Conservation (phyloP, 2,797 vertebrate genomes). For the Vespertilio murinus region DNA sequence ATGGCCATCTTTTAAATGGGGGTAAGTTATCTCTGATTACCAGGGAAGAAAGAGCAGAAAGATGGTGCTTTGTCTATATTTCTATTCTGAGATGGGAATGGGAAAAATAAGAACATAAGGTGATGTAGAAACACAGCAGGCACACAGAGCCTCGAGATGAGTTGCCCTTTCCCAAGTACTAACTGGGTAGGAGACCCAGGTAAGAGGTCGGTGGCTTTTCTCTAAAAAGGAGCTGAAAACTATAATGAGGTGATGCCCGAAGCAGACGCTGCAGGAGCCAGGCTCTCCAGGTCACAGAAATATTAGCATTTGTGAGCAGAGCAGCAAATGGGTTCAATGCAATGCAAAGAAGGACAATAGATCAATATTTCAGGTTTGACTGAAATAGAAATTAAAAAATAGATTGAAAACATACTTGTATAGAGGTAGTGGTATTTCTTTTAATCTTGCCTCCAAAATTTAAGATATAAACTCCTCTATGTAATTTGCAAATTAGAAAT, state of each 20-base stretch:
- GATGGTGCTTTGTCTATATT: neutral
- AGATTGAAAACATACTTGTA: conserved; percentile 30
- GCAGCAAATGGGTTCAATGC: neutral
- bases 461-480: neutral
- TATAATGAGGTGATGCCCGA: neutral
- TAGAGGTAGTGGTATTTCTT: neutral
- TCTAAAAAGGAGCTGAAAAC: conserved; percentile 52
- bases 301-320: neutral
- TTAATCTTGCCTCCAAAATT: neutral
- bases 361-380: conserved; percentile 20
- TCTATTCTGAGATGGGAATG: conserved; percentile 24
- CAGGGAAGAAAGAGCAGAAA: neutral
- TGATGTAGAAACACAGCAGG: conserved; percentile 4
- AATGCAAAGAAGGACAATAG: neutral
- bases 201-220: conserved; percentile 25
- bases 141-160: neutral
- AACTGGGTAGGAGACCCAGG: neutral
- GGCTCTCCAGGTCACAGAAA: neutral
- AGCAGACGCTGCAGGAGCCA: neutral
- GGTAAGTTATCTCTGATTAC: neutral
- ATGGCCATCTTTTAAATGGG: neutral
- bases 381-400: conserved; percentile 59
- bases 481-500: conserved; percentile 34
- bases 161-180: conserved; percentile 18
- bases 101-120: neutral